These are phyloP conservation scores for Marronus borbonicus DNA, from an alignment of 2,888 invertebrate species.

Conservation along the genomic window DNA sequence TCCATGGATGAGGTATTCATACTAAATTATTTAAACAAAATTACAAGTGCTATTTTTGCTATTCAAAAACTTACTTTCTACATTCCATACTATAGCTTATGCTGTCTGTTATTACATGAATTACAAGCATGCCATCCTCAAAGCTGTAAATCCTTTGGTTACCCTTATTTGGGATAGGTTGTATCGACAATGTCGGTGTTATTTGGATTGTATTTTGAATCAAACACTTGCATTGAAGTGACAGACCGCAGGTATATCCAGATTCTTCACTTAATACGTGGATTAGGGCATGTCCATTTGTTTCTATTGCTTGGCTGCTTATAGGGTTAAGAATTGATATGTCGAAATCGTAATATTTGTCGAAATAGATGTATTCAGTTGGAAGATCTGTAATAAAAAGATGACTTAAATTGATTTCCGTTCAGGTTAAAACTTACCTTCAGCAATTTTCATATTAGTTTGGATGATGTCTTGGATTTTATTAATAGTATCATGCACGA, in stretches of 20 bases:
- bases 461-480: slow-evolving; percentile 58
- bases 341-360: slow-evolving; percentile 63
- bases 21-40: slow-evolving; percentile 21
- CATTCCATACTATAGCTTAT: slow-evolving; percentile 62
- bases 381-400: slow-evolving; percentile 60
- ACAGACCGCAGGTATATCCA: slow-evolving; percentile 62
- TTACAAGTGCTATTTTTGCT: not conserved
- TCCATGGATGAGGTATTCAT: slow-evolving; percentile 56
- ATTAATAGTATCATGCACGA: slow-evolving; percentile 59
- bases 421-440: slow-evolving; percentile 55
- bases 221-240: slow-evolving; percentile 63
- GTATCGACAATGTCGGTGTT: slow-evolving; percentile 62
- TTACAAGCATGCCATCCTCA: slow-evolving; percentile 60
- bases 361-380: slow-evolving; percentile 65
- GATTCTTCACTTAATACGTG: slow-evolving; percentile 61
- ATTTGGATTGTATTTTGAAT: slow-evolving; percentile 64
- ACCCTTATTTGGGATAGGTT: slow-evolving; percentile 60
- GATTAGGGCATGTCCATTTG: slow-evolving; percentile 60
- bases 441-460: slow-evolving; percentile 55
- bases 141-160: slow-evolving; percentile 65
- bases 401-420: not conserved
- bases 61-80: slow-evolving; percentile 53
- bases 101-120: slow-evolving; percentile 65
- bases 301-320: slow-evolving; percentile 58
- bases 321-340: slow-evolving; percentile 61